Evolutionary conservation across 1,140 invertebrate genomes (phyloP).

Genomic region (Antheraea pernyi): DNA sequence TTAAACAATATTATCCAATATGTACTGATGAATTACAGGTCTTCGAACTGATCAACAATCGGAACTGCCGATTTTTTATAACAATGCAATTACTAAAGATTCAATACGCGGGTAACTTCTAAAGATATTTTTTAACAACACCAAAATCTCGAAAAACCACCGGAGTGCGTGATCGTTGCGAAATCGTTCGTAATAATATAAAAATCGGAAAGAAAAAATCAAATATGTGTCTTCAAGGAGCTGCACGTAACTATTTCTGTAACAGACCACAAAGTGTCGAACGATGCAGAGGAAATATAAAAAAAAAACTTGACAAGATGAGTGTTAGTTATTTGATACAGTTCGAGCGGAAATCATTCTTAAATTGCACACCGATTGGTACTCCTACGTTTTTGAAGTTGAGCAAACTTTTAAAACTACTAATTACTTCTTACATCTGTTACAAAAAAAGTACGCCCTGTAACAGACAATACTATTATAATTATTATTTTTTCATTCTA

Average conservation of each 20-base stretch:
- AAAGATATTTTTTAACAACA: constrained; percentile 24
- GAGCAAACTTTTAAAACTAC: constrained; percentile 24
- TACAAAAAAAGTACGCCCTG: neutral
- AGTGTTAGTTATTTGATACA: constrained; percentile 57
- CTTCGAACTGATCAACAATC: neutral
- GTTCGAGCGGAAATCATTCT: constrained; percentile 74
- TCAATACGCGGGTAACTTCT: constrained; percentile 17
- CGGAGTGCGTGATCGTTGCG: constrained; percentile 32
- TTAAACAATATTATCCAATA: neutral
- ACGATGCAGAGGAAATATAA: constrained; percentile 50
- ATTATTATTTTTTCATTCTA: constrained; percentile 1
- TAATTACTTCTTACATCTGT: neutral
- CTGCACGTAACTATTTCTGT: constrained; percentile 22
- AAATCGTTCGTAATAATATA: constrained; percentile 23
- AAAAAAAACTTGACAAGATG: constrained; percentile 53
- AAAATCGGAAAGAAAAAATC: constrained; percentile 26
- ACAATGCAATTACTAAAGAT: neutral
- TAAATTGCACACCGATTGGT: constrained; percentile 54
- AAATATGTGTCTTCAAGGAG: constrained; percentile 20
- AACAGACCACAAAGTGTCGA: constrained; percentile 45
- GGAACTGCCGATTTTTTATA: neutral
- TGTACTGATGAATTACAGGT: neutral
- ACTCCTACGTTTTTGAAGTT: constrained; percentile 53
- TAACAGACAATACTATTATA: constrained; percentile 8
- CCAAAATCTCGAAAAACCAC: constrained; percentile 26